Base-by-base conservation (phyloP, 2,888 invertebrate genomes). In the Eretmocerus hayati region DNA sequence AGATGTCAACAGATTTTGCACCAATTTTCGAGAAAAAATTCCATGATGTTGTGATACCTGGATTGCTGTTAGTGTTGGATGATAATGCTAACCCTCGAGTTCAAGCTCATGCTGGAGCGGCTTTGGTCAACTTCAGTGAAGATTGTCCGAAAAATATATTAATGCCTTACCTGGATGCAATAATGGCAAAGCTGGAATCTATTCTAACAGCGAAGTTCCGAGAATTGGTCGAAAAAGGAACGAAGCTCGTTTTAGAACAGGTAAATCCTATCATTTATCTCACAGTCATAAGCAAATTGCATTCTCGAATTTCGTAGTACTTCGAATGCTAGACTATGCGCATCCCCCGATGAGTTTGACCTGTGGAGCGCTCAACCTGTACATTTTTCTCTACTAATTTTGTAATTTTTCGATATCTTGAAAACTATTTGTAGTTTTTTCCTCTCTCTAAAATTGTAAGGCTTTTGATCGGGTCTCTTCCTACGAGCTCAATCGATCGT, bases 1-100 rank as follows among this genome's bases (percentile, higher is more conserved):
- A 99, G 74, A 93, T 99, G 92, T 90, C 96, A 0, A 91, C 96
- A 0, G 99, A 99, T 75, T 99, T 99, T 74, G 94, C 94, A 3
- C 96, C 96, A 2, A 77, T 81, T 11, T 94, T 99, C 62, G 94
- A 99, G 72, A 97, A 96, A 76, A 95, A 95, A 73, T 99, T 94
- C 75, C 97, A 99, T 68, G 87, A 86, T 58, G 88, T 87, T 73
- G 94, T 99, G 38, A 87, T 99, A 26, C 92, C 94, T 9, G 92
- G 90, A 13, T 76, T 99, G 30, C 74, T 97, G 33, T 79, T 85
- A 74, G 81, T 95, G 33, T 78, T 99, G 42, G 92, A 92, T 60
- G 94, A 97, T 69, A 85, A 88, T 62, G 82, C 79, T 6, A 90
- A 92, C 73, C 96, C 97, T 1, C 81, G 99, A 59, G 97, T 99